These are phyloP conservation scores for Onychostruthus taczanowskii DNA, from an alignment of 2,113 vertebrate genomes.

Conservation along the genomic window DNA sequence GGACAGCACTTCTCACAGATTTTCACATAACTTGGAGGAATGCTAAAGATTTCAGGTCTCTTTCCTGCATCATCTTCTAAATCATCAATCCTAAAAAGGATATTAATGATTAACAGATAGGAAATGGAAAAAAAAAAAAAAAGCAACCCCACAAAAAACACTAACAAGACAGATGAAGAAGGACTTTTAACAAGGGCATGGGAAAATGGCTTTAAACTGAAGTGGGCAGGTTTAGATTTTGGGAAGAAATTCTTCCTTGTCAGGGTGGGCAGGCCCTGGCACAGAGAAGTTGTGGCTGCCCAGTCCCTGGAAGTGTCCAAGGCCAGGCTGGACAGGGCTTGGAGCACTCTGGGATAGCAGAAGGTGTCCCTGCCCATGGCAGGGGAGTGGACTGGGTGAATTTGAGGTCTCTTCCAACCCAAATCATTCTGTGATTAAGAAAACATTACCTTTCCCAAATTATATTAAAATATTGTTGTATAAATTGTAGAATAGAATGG, in stretches of 20 bases:
- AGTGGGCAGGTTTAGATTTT: background rate
- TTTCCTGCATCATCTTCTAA: background rate
- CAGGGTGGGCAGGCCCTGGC: background rate
- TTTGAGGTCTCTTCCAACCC: background rate
- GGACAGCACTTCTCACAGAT: background rate
- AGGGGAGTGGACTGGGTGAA: background rate
- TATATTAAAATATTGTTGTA: background rate
- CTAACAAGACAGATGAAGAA: background rate
- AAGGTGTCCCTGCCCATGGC: background rate
- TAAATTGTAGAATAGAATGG: background rate
- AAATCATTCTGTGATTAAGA: background rate
- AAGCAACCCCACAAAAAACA: accelerated
- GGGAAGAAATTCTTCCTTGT: background rate
- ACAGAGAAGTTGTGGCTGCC: background rate
- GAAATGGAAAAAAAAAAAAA: background rate
- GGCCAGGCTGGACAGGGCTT: accelerated
- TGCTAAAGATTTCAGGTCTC: background rate
- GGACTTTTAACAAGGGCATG: background rate
- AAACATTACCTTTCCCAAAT: background rate
- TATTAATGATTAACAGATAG: background rate
- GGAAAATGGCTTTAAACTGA: background rate
- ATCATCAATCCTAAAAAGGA: background rate
- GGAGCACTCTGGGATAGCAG: background rate
- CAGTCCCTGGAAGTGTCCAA: background rate
- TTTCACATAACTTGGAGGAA: background rate